Evolutionary conservation across 2,797 vertebrate species (phyloP), one percentile per base, ranked within the genome.

Genomic region (Sphaeramia orbicularis): DNA sequence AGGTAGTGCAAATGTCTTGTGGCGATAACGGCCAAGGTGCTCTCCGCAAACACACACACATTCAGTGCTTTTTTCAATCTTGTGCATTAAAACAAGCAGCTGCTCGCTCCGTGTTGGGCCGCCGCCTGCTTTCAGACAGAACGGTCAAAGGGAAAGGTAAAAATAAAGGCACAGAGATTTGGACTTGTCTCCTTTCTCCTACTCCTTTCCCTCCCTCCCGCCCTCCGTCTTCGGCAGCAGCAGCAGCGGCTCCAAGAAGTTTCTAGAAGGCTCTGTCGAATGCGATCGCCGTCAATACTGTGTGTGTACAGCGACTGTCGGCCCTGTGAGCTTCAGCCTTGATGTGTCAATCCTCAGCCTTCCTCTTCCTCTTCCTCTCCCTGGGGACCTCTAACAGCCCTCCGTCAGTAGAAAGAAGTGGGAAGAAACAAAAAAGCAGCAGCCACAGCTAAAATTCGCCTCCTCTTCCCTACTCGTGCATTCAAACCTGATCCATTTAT

Each of bases 161-260:
- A 86, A 86, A 86, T 81, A 78, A 92, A 92, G 86, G 86, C 91
- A 92, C 88, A 79, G 71, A 83, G 72, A 84, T 87, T 80, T 71
- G 74, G 64, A 82, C 54, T 73, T 14, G 40, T 41, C 30, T 32
- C 30, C 30, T 41, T 60, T 76, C 68, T 47, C 11, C 47, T 50
- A 24, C 41, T 65, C 71, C 59, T 54, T 37, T 62, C 61, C 59
- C 57, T 55, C 52, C 45, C 51, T 32, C 65, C 56, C 58, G 47
- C 51, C 67, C 21, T 9, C 10, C 10, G 41, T 64, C 58, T 45
- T 43, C 1, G 61, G 35, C 66, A 42, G 49, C 62, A 16, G 48
- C 62, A 16, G 48, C 78, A 48, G 66, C 74, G 42, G 76, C 78
- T 71, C 21, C 4, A 63, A 71, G 68, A 79, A 78, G 72, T 79